Conservation (phyloP, 2,113 vertebrate species). For the Formicarius rufipectus region DNA sequence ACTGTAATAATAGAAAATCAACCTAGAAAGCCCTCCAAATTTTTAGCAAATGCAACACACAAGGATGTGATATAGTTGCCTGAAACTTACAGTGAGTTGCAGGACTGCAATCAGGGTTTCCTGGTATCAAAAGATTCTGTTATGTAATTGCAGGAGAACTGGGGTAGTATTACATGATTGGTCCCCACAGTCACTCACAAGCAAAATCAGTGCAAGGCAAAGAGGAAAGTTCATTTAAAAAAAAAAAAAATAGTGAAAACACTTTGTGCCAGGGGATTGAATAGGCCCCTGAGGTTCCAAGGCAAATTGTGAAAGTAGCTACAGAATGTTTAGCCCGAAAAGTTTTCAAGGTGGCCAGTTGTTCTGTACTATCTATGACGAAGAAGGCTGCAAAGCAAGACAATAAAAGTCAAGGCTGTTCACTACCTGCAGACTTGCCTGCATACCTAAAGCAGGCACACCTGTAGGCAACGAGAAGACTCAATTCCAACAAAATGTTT, state of each 20-base stretch:
- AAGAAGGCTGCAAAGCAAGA: background rate
- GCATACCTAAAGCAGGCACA: background rate
- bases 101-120: background rate
- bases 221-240: background rate
- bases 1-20: background rate
- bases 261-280: background rate
- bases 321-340: background rate
- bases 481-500: background rate
- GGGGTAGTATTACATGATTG: background rate
- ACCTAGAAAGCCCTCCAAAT: accelerated
- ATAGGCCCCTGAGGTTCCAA: background rate
- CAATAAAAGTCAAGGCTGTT: background rate
- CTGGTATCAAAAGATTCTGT: background rate
- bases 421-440: background rate
- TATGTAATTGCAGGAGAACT: background rate
- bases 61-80: background rate
- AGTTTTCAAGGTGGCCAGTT: background rate
- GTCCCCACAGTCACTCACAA: background rate
- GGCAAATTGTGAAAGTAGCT: background rate
- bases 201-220: background rate
- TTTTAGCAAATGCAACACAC: background rate
- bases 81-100: background rate
- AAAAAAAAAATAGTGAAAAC: background rate
- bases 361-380: background rate
- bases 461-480: background rate